These are phyloP conservation scores for Pristionchus arcanus DNA, from an alignment of 2,888 invertebrate genomes.

Conservation along the genomic window DNA sequence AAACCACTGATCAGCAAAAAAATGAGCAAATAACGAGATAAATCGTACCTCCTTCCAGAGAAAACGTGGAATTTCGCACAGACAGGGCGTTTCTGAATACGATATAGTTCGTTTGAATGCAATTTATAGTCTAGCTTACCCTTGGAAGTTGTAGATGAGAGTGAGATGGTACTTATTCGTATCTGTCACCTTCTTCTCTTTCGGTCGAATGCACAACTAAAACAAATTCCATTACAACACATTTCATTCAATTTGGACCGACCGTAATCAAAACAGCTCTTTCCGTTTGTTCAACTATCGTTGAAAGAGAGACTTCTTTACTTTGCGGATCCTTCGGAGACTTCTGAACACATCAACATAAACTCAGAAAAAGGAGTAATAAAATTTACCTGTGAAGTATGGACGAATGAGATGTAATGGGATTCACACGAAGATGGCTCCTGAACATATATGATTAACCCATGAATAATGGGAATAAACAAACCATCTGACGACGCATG, in stretches of 20 bases:
- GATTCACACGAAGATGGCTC: conserved; percentile 18
- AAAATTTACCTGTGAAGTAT: background rate
- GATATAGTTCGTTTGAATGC: background rate
- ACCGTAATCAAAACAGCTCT: background rate
- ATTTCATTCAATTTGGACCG: background rate
- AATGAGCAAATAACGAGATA: background rate
- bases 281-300: background rate
- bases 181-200: background rate
- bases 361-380: background rate
- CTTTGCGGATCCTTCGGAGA: conserved; percentile 32
- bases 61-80: background rate
- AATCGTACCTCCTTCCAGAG: conserved; percentile 16
- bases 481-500: conserved; percentile 71
- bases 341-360: conserved; percentile 3
- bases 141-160: background rate
- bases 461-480: background rate
- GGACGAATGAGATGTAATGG: conserved; percentile 27
- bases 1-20: background rate
- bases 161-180: background rate
- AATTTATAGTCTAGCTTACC: background rate
- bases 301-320: background rate
- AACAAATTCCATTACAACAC: background rate
- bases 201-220: conserved; percentile 31
- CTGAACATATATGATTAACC: background rate
- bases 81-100: background rate